A percentile compares a stretch with the other conserved stretches of the same genome.
Conservation (phyloP, 2,797 vertebrate genomes). For the Sylvia borin region DNA sequence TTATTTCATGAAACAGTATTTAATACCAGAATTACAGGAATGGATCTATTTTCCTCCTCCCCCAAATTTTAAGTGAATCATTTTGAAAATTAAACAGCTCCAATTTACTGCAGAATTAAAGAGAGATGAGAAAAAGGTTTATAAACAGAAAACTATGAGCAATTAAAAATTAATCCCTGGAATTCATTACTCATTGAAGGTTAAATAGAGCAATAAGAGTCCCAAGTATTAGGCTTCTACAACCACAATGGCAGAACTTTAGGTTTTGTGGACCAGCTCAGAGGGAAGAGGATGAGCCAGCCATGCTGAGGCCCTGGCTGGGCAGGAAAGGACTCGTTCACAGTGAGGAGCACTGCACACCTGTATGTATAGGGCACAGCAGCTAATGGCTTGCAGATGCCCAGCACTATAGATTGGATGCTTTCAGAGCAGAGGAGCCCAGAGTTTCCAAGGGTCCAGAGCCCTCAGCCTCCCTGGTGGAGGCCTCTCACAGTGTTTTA, state of each 20-base stretch:
- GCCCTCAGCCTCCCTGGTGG: rapidly evolving
- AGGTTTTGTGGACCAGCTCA: neutral
- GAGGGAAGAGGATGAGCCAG: neutral
- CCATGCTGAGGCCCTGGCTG: rapidly evolving
- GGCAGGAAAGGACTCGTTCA: neutral
- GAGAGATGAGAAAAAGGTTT: neutral
- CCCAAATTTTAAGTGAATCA: neutral
- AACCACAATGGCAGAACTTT: neutral
- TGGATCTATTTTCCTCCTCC: neutral
- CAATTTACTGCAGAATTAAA: neutral
- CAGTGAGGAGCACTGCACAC: neutral
- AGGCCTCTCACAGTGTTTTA: neutral
- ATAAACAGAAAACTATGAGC: conserved; percentile 16
- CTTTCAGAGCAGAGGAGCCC: neutral
- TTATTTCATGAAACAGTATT: neutral
- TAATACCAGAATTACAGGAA: neutral
- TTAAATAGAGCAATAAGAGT: neutral
- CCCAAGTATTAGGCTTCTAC: neutral
- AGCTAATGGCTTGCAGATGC: neutral
- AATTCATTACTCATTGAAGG: conserved; percentile 37
- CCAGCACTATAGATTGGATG: neutral
- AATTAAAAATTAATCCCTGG: conserved; percentile 18
- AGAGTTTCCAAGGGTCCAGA: neutral
- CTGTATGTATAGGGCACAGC: neutral
- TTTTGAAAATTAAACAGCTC: conserved; percentile 1